Evolutionary conservation across 2,888 invertebrate genomes (phyloP).

Genomic region (Hemithea aestivaria): DNA sequence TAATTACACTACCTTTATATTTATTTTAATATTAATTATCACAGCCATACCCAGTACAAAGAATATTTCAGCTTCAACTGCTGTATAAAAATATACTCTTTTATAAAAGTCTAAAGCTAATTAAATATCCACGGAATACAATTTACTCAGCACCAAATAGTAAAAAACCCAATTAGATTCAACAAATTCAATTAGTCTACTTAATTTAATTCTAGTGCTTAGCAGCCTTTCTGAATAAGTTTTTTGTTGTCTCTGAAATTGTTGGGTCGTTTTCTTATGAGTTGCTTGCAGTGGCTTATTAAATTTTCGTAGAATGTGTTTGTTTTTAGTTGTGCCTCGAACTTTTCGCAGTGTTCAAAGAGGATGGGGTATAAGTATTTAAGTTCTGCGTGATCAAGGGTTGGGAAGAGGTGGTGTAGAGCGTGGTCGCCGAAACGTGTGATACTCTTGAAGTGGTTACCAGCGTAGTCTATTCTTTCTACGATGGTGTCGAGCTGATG

Average conservation of each 20-base stretch:
- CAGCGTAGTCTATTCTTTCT: constrained; percentile 83
- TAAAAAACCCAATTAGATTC: too few relatives aligned
- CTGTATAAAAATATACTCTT: constrained; percentile 79
- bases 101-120: background rate
- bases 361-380: constrained; percentile 82
- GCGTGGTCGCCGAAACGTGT: constrained; percentile 88
- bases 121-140: too few relatives aligned
- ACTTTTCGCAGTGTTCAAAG: constrained; percentile 82
- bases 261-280: constrained; percentile 56
- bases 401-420: constrained; percentile 89
- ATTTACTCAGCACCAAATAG: too few relatives aligned
- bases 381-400: constrained; percentile 86
- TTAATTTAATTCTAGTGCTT: too few relatives aligned
- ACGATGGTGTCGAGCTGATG: constrained; percentile 86
- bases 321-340: constrained; percentile 70
- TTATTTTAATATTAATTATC: too few relatives aligned
- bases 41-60: too few relatives aligned
- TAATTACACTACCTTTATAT: too few relatives aligned
- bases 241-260: constrained; percentile 46
- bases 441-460: constrained; percentile 81
- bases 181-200: too few relatives aligned
- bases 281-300: constrained; percentile 81
- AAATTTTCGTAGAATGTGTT: constrained; percentile 80
- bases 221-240: constrained; percentile 2
- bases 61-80: constrained; percentile 85